A percentile compares a stretch with the other conserved stretches of the same genome.
phyloP scores from a whole-genome alignment of 2,797 vertebrate genomes.

The Sparus aurata region DNA sequence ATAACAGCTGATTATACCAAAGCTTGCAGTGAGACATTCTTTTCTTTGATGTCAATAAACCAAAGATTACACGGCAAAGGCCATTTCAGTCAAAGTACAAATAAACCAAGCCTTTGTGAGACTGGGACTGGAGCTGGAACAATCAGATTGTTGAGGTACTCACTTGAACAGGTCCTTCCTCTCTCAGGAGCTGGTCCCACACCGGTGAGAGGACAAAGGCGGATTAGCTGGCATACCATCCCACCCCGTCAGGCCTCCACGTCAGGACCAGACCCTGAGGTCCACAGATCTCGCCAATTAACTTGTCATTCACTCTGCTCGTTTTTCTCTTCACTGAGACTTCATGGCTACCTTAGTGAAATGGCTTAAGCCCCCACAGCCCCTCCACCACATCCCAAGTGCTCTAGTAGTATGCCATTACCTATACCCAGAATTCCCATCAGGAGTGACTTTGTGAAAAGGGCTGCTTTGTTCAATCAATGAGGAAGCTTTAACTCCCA shows the following conservation, averaged over 20 bases:
- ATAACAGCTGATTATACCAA: conserved; percentile 43
- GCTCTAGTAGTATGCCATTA: conserved; percentile 62
- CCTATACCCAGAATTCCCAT: conserved; percentile 59
- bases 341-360: conserved; percentile 79
- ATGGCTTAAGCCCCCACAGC: conserved; percentile 65
- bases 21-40: conserved; percentile 35
- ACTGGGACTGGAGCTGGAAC: conserved; percentile 63
- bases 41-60: conserved; percentile 52
- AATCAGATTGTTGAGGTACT: conserved; percentile 73
- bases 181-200: conserved; percentile 68
- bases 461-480: conserved; percentile 14
- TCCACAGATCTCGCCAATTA: conserved; percentile 85
- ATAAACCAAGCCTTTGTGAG: conserved; percentile 57
- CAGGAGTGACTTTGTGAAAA: conserved; percentile 43
- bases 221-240: conserved; percentile 85
- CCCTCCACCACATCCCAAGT: conserved; percentile 40
- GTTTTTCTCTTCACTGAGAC: conserved; percentile 70
- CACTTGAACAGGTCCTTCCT: conserved; percentile 71
- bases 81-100: conserved; percentile 54
- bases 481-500: not conserved
- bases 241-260: conserved; percentile 77
- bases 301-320: conserved; percentile 85
- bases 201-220: conserved; percentile 71
- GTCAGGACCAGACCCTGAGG: conserved; percentile 80
- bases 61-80: conserved; percentile 48